Evolutionary conservation across 2,888 invertebrate species (phyloP).

Genomic region (Orthosia gothica): DNA sequence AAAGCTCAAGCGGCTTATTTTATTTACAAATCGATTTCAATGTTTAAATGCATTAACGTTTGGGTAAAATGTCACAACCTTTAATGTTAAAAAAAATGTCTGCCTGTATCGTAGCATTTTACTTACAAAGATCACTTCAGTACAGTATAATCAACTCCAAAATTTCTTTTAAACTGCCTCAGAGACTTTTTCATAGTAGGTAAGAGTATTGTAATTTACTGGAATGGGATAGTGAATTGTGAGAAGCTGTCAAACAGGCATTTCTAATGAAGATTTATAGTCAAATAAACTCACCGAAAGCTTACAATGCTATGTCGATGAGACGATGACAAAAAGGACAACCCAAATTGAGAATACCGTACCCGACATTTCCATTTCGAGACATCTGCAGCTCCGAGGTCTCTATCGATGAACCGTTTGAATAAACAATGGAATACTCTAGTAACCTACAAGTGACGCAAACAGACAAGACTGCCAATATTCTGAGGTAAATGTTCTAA

Average conservation of each 20-base stretch:
- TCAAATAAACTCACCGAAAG: slow-evolving; percentile 11
- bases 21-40: slow-evolving; percentile 55
- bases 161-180: neutral
- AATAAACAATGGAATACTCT: slow-evolving; percentile 18
- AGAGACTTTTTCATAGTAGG: neutral
- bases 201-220: neutral
- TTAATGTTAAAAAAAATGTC: slow-evolving; percentile 4
- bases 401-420: slow-evolving; percentile 25
- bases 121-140: neutral
- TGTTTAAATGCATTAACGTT: slow-evolving; percentile 29
- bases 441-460: slow-evolving; percentile 10
- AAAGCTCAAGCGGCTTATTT: slow-evolving; percentile 28
- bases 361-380: slow-evolving; percentile 47
- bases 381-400: slow-evolving; percentile 10
- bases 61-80: slow-evolving; percentile 39
- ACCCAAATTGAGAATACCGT: slow-evolving; percentile 10
- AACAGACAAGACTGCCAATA: slow-evolving; percentile 1
- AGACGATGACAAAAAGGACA: slow-evolving; percentile 27
- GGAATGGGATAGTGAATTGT: slow-evolving; percentile 1
- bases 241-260: slow-evolving; percentile 1
- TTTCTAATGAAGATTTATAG: slow-evolving; percentile 34
- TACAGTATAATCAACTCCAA: neutral
- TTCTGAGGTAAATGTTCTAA: neutral
- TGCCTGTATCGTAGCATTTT: neutral
- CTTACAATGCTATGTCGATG: slow-evolving; percentile 3